Base-by-base conservation (phyloP, 2,888 invertebrate species). In the Diabrotica balteata region DNA sequence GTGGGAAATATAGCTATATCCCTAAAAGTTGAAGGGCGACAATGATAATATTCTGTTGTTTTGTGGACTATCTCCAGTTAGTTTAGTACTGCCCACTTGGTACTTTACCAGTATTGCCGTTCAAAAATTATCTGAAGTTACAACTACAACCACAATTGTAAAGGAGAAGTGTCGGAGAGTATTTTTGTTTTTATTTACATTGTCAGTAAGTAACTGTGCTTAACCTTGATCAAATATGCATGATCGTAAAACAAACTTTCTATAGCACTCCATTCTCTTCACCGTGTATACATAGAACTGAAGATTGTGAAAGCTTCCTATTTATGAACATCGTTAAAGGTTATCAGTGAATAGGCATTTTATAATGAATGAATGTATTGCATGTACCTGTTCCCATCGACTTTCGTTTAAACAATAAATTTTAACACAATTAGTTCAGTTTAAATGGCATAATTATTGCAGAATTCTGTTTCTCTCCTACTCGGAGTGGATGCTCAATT, bases 371-470 rank as follows among this genome's bases (percentile, higher is more conserved):
- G 54, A 62, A 54, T 55, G 47, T 17, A 11, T 6, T 49, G 50
- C 32, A 58, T 58, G 70, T 70, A 66, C 71, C 57, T 63, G 64
- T 68, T 71, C 71, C 59, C 71, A 71, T 68, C 66, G 62, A 72
- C 72, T 72, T 72, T 72, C 72, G 62, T 68, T 68, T 68, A 52
- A 66, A 71, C 68, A 67, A 64, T 61, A 62, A 57, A 11, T 47
- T 45, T 42, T 9, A 57, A 57, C 45, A 57, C 55, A 57, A 57
- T 57, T 11, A 44, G 45, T 44, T 9, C 44, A 17, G 44, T 11
- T 55, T n/a, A 55, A 55, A 55, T 57, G 17, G 45, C 17, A 57
- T 57, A 8, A 11, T 44, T 57, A 54, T 54, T 42, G 53, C 32
- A 32, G 5, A 57, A 8, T 45, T 44, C 44, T 22, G 45, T 57